Percentiles rank a stretch among this genome's conserved stretches.
These are phyloP conservation scores for Thyatira batis DNA, from an alignment of 2,888 invertebrate species.

Conservation along the genomic window DNA sequence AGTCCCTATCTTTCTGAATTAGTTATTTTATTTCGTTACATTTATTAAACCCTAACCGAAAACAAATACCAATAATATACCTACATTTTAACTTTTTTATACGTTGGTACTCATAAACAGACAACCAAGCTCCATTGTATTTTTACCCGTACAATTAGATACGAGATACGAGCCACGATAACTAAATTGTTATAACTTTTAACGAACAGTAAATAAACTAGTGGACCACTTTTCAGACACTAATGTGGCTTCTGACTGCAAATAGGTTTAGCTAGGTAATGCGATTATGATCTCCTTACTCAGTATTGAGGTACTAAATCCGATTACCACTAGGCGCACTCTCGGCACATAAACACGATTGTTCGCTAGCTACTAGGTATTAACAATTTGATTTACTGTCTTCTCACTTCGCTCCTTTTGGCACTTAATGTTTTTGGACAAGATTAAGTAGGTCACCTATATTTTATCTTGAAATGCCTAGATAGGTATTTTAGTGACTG, in stretches of 20 bases:
- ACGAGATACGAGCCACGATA: too few species aligned
- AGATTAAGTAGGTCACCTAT: not conserved
- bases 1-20: too few species aligned
- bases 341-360: not conserved
- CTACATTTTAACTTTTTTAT: too few species aligned
- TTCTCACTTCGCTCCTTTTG: not conserved
- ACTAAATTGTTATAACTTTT: constrained; percentile 15
- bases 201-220: constrained; percentile 22
- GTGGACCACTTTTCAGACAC: constrained; percentile 13
- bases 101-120: too few species aligned
- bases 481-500: too few species aligned
- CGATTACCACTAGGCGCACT: constrained; percentile 4
- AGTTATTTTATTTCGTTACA: too few species aligned
- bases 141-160: too few species aligned
- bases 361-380: not conserved
- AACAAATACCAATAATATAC: too few species aligned
- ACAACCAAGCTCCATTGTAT: too few species aligned
- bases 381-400: not conserved
- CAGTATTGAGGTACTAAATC: constrained; percentile 4
- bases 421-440: not conserved
- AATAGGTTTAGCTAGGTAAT: constrained; percentile 40
- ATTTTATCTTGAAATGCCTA: too few species aligned
- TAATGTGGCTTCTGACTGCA: constrained; percentile 35
- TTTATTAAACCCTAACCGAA: too few species aligned
- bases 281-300: constrained; percentile 18